These are phyloP conservation scores for Latrodectus hesperus DNA, from an alignment of 2,888 invertebrate genomes.

Conservation along the genomic window DNA sequence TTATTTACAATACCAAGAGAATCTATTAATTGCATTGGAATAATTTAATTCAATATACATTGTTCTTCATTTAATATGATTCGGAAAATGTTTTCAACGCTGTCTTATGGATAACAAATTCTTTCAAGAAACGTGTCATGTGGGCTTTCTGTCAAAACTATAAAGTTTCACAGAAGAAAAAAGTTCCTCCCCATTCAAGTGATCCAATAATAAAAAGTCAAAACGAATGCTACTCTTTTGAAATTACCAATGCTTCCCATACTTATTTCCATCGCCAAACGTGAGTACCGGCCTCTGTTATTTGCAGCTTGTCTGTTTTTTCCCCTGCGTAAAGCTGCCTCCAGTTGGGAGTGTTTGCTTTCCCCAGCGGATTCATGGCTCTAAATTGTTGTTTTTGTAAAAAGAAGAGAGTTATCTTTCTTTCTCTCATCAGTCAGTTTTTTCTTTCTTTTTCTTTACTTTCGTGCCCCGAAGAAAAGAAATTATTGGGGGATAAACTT, in stretches of 20 bases:
- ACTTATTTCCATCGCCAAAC: conserved; percentile 61
- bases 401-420: conserved; percentile 33
- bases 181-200: conserved; percentile 29
- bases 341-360: conserved; percentile 55
- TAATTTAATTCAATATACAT: no score
- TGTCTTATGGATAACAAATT: no score
- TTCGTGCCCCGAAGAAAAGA: conserved; percentile 18
- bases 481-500: conserved; percentile 39
- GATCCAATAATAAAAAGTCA: conserved; percentile 39
- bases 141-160: no score
- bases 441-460: conserved; percentile 40
- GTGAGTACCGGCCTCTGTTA: conserved; percentile 63
- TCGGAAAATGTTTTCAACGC: no score
- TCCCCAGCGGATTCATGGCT: conserved; percentile 56
- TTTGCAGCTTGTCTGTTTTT: conserved; percentile 66
- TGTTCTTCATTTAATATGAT: no score
- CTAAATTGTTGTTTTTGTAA: conserved; percentile 62
- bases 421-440: conserved; percentile 26
- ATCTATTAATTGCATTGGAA: no score
- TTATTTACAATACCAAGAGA: no score
- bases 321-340: conserved; percentile 56
- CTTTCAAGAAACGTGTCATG: no score
- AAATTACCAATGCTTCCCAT: conserved; percentile 52
- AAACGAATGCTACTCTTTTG: conserved; percentile 58
- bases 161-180: no score